Conservation (phyloP, 2,888 invertebrate genomes). For the Synergus gifuensis region DNA sequence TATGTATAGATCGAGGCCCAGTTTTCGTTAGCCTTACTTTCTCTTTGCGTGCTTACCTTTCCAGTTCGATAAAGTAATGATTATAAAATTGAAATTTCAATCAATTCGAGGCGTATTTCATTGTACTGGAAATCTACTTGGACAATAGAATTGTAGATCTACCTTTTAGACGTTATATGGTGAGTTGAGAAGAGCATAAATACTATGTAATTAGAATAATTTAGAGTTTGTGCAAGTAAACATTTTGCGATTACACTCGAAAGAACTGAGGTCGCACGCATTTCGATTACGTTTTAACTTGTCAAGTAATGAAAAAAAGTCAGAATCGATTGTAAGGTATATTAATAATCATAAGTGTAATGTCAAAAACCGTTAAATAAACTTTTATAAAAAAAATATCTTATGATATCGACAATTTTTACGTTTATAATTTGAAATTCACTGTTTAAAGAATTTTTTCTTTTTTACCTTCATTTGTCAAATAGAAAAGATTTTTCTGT, state of each 20-base stretch:
- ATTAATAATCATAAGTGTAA: slow-evolving; percentile 33
- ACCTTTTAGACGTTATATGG: slow-evolving; percentile 25
- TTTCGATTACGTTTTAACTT: slow-evolving; percentile 27
- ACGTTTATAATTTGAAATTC: neutral
- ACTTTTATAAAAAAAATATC: slow-evolving; percentile 25
- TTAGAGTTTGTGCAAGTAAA: slow-evolving; percentile 11
- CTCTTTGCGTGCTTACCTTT: slow-evolving; percentile 24
- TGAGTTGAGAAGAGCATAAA: slow-evolving; percentile 15
- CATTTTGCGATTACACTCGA: slow-evolving; percentile 25
- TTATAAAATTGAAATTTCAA: neutral
- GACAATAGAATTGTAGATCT: slow-evolving; percentile 26
- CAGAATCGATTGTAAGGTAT: slow-evolving; percentile 22
- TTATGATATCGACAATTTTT: neutral
- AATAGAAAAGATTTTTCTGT: too few relatives aligned
- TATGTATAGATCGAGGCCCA: slow-evolving; percentile 30
- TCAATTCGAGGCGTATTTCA: neutral
- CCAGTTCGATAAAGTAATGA: slow-evolving; percentile 10
- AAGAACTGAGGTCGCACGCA: slow-evolving; percentile 27
- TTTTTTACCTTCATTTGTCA: too few relatives aligned
- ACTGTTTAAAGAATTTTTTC: neutral
- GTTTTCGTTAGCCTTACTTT: slow-evolving; percentile 13
- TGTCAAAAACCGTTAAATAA: slow-evolving; percentile 40
- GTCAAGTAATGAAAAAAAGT: slow-evolving; percentile 11
- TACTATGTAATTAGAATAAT: slow-evolving; percentile 8
- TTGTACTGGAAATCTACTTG: slow-evolving; percentile 18